Conservation (phyloP, 1,140 invertebrate species). For the Reticulitermes speratus region DNA sequence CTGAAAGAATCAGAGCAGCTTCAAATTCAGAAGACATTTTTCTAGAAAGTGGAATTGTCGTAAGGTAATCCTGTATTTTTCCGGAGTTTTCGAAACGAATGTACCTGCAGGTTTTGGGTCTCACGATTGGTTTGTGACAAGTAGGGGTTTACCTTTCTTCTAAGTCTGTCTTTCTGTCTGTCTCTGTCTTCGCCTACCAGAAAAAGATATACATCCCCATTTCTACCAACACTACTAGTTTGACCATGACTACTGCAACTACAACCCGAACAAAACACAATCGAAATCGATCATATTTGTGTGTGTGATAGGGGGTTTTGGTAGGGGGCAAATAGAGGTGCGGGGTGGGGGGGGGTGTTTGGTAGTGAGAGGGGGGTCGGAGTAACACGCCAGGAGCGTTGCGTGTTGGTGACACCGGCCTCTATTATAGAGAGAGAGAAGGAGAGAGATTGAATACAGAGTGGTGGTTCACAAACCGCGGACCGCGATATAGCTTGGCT, state of each 20-base stretch:
- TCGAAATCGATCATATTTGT: slow-evolving; percentile 8
- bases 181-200: neutral
- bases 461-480: neutral
- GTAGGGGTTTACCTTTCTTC: neutral
- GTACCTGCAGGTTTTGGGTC: neutral
- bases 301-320: neutral
- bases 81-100: neutral
- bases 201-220: neutral
- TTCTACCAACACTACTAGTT: neutral
- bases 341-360: too few species aligned
- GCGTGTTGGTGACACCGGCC: neutral
- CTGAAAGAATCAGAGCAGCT: too few species aligned
- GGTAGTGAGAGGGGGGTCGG: too few species aligned
- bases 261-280: neutral
- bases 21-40: too few species aligned
- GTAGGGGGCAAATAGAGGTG: too few species aligned
- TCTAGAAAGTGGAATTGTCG: too few species aligned
- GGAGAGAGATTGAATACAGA: too few species aligned
- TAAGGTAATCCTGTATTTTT: too few species aligned
- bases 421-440: neutral
- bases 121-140: neutral
- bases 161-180: neutral
- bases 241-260: neutral
- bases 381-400: neutral
- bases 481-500: neutral